These are phyloP conservation scores for Drosophila suzukii DNA, from an alignment of 1,140 invertebrate genomes.

Conservation along the genomic window DNA sequence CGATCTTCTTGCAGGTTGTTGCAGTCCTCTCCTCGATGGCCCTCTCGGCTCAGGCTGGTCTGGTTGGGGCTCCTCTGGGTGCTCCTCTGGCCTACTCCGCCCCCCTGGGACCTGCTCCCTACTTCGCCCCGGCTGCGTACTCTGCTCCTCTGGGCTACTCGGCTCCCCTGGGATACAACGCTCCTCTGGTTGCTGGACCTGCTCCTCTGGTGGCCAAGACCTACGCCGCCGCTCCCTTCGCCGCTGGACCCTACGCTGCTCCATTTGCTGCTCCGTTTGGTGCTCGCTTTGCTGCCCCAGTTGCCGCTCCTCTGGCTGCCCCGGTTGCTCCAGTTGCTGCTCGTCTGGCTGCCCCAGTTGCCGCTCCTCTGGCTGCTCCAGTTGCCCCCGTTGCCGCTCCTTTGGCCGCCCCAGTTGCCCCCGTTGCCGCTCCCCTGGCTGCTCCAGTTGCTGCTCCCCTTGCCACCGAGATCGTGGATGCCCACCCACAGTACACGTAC, in stretches of 20 bases:
- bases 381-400: conserved; percentile 60
- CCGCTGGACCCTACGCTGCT: conserved; percentile 27
- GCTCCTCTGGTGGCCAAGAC: conserved; percentile 50
- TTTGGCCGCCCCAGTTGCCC: conserved; percentile 18
- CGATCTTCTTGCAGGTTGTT: conserved; percentile 57
- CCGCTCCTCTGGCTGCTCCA: conserved; percentile 60
- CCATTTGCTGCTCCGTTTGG: conserved; percentile 51
- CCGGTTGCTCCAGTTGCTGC: conserved; percentile 40
- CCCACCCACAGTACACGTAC: conserved; percentile 86
- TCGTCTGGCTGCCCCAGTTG: conserved; percentile 56
- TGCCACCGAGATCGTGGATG: conserved; percentile 84
- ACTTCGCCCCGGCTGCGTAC: conserved; percentile 31
- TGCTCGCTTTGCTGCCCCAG: conserved; percentile 53
- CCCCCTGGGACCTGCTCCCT: conserved; percentile 52
- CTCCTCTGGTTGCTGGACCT: conserved; percentile 45
- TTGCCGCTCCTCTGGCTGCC: conserved; percentile 32
- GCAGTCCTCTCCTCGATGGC: conserved; percentile 83
- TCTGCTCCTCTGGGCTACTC: conserved; percentile 70
- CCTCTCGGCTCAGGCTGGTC: conserved; percentile 66
- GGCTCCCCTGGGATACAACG: conserved; percentile 52
- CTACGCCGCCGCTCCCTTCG: conserved; percentile 61
- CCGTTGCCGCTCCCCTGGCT: conserved; percentile 33
- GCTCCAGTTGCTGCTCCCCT: conserved; percentile 42
- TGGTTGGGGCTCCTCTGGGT: conserved; percentile 53
- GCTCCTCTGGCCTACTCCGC: conserved; percentile 67